Evolutionary conservation across 1,140 invertebrate species (phyloP).

Genomic region (Eriocheir sinensis): DNA sequence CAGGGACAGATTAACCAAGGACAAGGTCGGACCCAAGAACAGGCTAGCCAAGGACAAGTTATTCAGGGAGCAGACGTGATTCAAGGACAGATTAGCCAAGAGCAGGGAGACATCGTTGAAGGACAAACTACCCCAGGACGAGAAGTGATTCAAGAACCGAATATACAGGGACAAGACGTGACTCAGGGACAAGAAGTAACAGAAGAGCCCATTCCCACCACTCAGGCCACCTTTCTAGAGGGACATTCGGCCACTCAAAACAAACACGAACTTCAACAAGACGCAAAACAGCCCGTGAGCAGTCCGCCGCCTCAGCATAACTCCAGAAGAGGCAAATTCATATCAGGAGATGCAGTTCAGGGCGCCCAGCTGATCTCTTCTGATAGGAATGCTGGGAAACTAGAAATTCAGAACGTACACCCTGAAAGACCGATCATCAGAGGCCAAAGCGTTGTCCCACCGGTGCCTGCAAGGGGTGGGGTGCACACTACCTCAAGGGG

Average conservation of each 20-base stretch:
- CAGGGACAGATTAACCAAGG: neutral
- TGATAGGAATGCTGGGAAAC: neutral
- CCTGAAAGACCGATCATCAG: neutral
- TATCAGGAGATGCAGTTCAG: slow-evolving; percentile 17
- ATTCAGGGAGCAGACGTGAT: neutral
- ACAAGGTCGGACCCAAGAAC: neutral
- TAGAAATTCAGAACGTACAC: neutral
- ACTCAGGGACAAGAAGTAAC: neutral
- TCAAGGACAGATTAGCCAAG: neutral
- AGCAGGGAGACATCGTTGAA: neutral
- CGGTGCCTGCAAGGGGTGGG: neutral
- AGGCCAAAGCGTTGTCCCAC: neutral
- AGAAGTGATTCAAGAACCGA: neutral
- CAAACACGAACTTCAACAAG: neutral
- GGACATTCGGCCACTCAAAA: neutral
- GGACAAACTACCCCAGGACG: slow-evolving; percentile 39
- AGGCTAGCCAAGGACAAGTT: neutral
- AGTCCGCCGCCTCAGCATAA: neutral
- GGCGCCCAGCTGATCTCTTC: neutral
- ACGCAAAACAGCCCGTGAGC: neutral
- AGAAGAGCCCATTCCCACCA: neutral
- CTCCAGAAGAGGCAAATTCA: neutral
- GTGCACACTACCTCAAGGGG: too few species aligned
- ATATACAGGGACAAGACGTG: neutral
- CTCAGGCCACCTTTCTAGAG: neutral